Percentiles rank a stretch among this genome's conserved stretches.
These are phyloP conservation scores for Distichodus sexfasciatus DNA, from an alignment of 2,797 vertebrate genomes.

Conservation along the genomic window DNA sequence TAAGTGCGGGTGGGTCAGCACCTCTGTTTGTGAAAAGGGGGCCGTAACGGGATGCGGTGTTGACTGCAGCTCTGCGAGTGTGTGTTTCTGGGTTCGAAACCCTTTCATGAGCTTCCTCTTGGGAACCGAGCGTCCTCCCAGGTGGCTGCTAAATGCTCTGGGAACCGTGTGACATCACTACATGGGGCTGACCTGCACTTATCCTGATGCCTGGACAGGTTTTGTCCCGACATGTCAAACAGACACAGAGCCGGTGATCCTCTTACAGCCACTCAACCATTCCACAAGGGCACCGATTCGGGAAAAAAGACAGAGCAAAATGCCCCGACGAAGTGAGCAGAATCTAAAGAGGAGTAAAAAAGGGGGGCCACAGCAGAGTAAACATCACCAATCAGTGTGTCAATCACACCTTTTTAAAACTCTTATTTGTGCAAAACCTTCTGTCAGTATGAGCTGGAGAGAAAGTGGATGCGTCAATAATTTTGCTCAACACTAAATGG, in stretches of 20 bases:
- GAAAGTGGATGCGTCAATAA: slow-evolving; percentile 46
- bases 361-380: slow-evolving; percentile 41
- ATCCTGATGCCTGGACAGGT: slow-evolving; percentile 49
- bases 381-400: slow-evolving; percentile 41
- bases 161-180: slow-evolving; percentile 71
- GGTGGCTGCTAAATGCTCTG: slow-evolving; percentile 69
- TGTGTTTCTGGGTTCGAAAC: slow-evolving; percentile 27
- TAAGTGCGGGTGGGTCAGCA: slow-evolving; percentile 41
- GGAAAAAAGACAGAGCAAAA: slow-evolving; percentile 7
- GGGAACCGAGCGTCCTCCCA: slow-evolving; percentile 59
- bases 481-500: slow-evolving; percentile 33
- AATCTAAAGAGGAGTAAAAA: slow-evolving; percentile 21
- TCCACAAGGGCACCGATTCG: slow-evolving; percentile 34
- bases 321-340: slow-evolving; percentile 33
- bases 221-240: slow-evolving; percentile 65
- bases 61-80: slow-evolving; percentile 27
- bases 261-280: slow-evolving; percentile 43
- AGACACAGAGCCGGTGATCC: slow-evolving; percentile 58
- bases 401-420: slow-evolving; percentile 42
- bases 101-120: slow-evolving; percentile 36
- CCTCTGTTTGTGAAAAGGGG: slow-evolving; percentile 26
- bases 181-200: slow-evolving; percentile 59
- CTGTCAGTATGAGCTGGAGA: slow-evolving; percentile 38
- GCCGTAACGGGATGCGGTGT: slow-evolving; percentile 37
- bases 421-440: slow-evolving; percentile 33